These are phyloP conservation scores for Anoplopoma fimbria DNA, from an alignment of 2,113 vertebrate genomes.

Conservation along the genomic window DNA sequence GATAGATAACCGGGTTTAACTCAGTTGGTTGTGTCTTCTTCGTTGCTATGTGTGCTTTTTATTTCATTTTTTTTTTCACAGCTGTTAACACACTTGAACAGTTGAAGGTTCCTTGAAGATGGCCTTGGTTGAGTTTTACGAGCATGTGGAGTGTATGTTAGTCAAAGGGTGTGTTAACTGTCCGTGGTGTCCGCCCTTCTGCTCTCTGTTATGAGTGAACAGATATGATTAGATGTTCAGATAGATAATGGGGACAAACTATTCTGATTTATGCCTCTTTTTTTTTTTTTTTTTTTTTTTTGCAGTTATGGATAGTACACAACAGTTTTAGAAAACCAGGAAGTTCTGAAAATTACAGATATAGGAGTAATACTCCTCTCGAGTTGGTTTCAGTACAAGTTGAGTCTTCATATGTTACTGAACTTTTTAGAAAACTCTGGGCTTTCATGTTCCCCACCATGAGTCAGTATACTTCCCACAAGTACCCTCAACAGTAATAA, in stretches of 20 bases:
- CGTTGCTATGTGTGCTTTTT: constrained; percentile 32
- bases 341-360: not conserved
- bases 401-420: constrained; percentile 10
- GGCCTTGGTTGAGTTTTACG: constrained; percentile 24
- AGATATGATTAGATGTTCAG: constrained; percentile 43
- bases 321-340: not conserved
- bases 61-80: not conserved
- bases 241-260: too few species aligned
- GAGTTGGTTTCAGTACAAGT: not conserved
- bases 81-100: constrained; percentile 10
- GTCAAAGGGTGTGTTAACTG: constrained; percentile 28
- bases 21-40: constrained; percentile 44
- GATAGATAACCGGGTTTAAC: constrained; percentile 61
- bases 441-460: constrained; percentile 32
- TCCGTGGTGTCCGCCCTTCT: constrained; percentile 4
- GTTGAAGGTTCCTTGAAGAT: constrained; percentile 6
- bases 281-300: not conserved
- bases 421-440: constrained; percentile 15
- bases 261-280: not conserved
- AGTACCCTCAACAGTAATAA: constrained; percentile 20
- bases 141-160: not conserved
- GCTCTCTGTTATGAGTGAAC: constrained; percentile 12
- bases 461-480: constrained; percentile 21
- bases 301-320: not conserved
- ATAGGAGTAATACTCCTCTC: not conserved